phyloP scores from a whole-genome alignment of 2,113 vertebrate species.

The Protomyctophum bolini region DNA sequence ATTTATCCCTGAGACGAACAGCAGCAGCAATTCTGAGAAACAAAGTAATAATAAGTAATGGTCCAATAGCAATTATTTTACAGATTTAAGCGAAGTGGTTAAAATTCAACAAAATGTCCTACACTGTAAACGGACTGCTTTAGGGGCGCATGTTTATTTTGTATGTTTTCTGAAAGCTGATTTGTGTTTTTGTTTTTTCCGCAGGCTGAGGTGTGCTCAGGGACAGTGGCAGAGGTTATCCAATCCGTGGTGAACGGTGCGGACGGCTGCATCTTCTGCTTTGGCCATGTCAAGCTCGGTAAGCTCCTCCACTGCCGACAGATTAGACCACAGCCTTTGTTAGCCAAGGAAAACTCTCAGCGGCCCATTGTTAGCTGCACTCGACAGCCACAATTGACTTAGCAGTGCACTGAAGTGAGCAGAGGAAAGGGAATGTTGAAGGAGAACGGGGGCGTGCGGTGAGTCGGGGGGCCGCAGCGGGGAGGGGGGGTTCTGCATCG shows the following conservation, averaged over 20 bases:
- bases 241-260: conserved; percentile 97
- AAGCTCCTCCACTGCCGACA: conserved; percentile 61
- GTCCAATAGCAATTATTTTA: conserved; percentile 15
- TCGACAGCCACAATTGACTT: conserved; percentile 66
- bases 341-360: conserved; percentile 55
- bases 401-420: conserved; percentile 59
- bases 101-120: background rate
- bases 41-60: no score
- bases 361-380: conserved; percentile 65
- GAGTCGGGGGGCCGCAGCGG: conserved; percentile 3
- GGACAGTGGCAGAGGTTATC: conserved; percentile 95
- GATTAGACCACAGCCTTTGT: conserved; percentile 61
- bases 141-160: background rate
- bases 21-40: no score
- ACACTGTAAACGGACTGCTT: conserved; percentile 30
- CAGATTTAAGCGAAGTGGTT: conserved; percentile 12
- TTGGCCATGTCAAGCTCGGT: conserved; percentile 88
- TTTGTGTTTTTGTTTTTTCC: conserved; percentile 21
- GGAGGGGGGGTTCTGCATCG: conserved; percentile 44
- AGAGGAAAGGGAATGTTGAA: conserved; percentile 50
- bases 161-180: conserved; percentile 81
- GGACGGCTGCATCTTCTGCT: conserved; percentile 98
- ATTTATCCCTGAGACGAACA: no score
- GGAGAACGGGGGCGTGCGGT: conserved; percentile 44
- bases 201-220: conserved; percentile 97